Evolutionary conservation across 1,140 invertebrate genomes (phyloP).

Genomic region (Trichoplusia ni): DNA sequence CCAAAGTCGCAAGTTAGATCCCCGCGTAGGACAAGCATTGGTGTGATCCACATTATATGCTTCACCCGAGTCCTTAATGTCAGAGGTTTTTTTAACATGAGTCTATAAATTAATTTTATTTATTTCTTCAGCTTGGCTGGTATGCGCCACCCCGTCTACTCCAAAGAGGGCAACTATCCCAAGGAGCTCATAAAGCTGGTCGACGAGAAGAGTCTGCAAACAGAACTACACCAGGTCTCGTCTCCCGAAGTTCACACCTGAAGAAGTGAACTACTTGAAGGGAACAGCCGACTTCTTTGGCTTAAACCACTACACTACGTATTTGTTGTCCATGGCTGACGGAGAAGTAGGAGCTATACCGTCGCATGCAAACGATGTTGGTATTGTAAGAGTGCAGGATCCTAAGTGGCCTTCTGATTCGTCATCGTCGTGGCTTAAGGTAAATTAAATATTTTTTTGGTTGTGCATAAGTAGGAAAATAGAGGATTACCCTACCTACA

Average conservation of each 20-base stretch:
- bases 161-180: conserved; percentile 85
- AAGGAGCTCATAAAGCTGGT: conserved; percentile 84
- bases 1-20: no score
- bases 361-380: conserved; percentile 78
- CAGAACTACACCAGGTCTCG: conserved; percentile 84
- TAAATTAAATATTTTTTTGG: conserved; percentile 37
- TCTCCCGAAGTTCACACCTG: conserved; percentile 84
- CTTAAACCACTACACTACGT: conserved; percentile 84
- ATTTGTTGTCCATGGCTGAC: conserved; percentile 71
- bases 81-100: no score
- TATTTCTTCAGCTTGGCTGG: conserved; percentile 82
- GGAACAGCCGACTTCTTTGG: conserved; percentile 84
- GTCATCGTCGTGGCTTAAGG: conserved; percentile 79
- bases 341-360: conserved; percentile 67
- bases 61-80: no score
- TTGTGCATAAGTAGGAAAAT: no score
- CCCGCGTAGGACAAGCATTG: no score
- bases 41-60: no score
- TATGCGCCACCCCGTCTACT: conserved; percentile 86
- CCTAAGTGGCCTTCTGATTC: conserved; percentile 77
- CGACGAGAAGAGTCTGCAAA: conserved; percentile 81
- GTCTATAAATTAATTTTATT: not conserved
- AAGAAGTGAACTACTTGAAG: conserved; percentile 82
- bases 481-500: no score
- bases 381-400: conserved; percentile 74